These are phyloP conservation scores for Chrysogorgia sp. DNA, from an alignment of 92 coral and sea anemone genomes.

Conservation along the genomic window DNA sequence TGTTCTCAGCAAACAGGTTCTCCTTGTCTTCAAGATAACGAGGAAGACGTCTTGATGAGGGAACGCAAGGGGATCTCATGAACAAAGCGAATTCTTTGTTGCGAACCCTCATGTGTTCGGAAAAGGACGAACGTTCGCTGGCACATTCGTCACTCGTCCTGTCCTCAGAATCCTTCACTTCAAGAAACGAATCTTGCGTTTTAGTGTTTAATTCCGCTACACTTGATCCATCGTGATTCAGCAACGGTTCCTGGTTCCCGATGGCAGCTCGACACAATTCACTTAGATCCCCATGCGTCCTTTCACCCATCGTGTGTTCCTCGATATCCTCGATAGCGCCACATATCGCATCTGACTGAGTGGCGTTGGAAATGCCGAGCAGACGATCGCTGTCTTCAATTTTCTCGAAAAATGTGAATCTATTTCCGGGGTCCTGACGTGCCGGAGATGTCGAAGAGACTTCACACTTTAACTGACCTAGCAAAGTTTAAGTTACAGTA, in stretches of 20 bases:
- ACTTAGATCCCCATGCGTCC: slow-evolving; percentile 33
- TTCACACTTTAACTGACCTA: neutral
- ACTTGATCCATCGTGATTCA: neutral
- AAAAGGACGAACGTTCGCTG: slow-evolving; percentile 35
- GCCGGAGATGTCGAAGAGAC: slow-evolving; percentile 8
- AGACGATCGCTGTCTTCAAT: neutral
- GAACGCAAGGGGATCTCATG: slow-evolving; percentile 47
- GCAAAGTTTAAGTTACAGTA: neutral
- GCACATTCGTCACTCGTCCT: slow-evolving; percentile 51
- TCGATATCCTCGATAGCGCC: neutral
- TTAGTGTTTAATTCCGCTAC: slow-evolving; percentile 3
- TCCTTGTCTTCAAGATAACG: slow-evolving; percentile 75
- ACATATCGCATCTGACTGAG: neutral
- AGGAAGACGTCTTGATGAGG: slow-evolving; percentile 49
- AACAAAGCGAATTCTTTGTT: slow-evolving; percentile 16
- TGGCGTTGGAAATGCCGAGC: neutral
- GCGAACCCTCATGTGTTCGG: neutral
- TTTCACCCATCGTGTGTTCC: slow-evolving; percentile 4
- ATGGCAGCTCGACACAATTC: slow-evolving; percentile 33
- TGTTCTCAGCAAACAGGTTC: slow-evolving; percentile 70
- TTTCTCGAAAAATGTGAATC: slow-evolving; percentile 10
- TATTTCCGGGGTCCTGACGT: neutral
- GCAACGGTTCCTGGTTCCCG: slow-evolving; percentile 8
- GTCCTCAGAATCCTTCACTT: slow-evolving; percentile 14
- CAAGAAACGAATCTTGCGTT: neutral